Evolutionary conservation across 2,113 vertebrate genomes (phyloP), one percentile per base, ranked within the genome.

Genomic region (Pardalotus punctatus): DNA sequence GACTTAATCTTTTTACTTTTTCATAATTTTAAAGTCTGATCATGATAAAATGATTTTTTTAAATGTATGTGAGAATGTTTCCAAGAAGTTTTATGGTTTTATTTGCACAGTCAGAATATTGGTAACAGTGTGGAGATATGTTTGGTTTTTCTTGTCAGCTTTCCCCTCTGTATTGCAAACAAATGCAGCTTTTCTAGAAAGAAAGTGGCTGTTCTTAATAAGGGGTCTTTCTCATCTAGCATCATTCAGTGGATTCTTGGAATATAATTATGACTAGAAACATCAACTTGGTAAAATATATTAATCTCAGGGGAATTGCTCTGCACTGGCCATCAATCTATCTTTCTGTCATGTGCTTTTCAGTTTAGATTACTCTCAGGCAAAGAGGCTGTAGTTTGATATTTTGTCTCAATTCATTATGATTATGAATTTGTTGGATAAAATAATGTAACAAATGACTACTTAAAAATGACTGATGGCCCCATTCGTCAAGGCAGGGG

Each of bases 331-430:
- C 45, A 70, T 96, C 79, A 66, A 24, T 97, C 78, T 45, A 0
- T 90, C 91, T 90, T 89, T 96, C 81, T 89, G 61, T 92, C 79
- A 28, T n/a, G 61, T 81, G 86, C 84, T 80, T 84, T 97, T 94
- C 78, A 67, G 27, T 83, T 96, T 91, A 96, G 81, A 90, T 95
- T 84, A 40, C 60, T 66, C 42, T 65, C 45, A 64, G 74, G 67
- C n/a, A 90, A 88, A 86, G 54, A 77, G 58, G 36, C 62, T 65
- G 54, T 79, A n/a, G 40, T 90, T 61, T 78, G 57, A 79, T 77
- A 67, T 38, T 95, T 96, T 94, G 65, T 94, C 84, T 92, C 69
- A 90, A 88, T 90, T 92, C 31, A 92, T 95, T 94, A 88, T 80
- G 47, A 88, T 95, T 96, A 74, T 86, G 94, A 95, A 94, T 93